Evolutionary conservation across 2,113 vertebrate genomes (phyloP).

Genomic region (Callospermophilus lateralis): DNA sequence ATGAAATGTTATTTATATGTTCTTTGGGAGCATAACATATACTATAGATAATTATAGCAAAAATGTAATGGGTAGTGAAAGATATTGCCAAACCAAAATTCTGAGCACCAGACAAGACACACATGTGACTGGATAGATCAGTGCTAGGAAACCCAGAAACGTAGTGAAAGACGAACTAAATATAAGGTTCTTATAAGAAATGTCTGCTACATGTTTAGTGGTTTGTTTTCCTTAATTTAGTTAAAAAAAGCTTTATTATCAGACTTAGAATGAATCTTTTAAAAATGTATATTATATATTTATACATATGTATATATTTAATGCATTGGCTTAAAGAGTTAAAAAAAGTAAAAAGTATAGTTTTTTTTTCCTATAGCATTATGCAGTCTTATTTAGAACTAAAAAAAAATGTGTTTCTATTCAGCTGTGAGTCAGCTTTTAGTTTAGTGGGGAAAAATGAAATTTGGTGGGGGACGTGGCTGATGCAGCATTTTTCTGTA

Average conservation of each 20-base stretch:
- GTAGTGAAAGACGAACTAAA: neutral
- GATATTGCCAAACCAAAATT: slow-evolving; percentile 78
- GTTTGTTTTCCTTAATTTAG: neutral
- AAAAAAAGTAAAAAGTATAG: neutral
- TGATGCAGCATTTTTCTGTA: neutral
- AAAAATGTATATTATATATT: neutral
- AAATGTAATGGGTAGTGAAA: slow-evolving; percentile 77
- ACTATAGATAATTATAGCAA: slow-evolving; percentile 83
- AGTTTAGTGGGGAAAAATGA: neutral
- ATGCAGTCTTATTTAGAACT: slow-evolving; percentile 15
- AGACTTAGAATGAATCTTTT: slow-evolving; percentile 23
- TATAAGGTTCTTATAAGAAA: neutral
- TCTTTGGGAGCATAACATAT: slow-evolving; percentile 84
- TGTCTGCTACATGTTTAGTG: neutral
- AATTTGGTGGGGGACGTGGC: neutral
- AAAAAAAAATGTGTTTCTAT: neutral
- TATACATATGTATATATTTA: neutral
- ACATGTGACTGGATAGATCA: slow-evolving; percentile 34
- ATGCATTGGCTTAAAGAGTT: neutral
- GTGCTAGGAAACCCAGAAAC: neutral
- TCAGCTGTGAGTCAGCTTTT: neutral
- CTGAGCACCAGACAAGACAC: slow-evolving; percentile 79
- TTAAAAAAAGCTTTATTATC: neutral
- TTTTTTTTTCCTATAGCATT: neutral
- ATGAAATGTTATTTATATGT: slow-evolving; percentile 84